phyloP scores from a whole-genome alignment of 2,113 vertebrate genomes.

The Plestiodon gilberti region DNA sequence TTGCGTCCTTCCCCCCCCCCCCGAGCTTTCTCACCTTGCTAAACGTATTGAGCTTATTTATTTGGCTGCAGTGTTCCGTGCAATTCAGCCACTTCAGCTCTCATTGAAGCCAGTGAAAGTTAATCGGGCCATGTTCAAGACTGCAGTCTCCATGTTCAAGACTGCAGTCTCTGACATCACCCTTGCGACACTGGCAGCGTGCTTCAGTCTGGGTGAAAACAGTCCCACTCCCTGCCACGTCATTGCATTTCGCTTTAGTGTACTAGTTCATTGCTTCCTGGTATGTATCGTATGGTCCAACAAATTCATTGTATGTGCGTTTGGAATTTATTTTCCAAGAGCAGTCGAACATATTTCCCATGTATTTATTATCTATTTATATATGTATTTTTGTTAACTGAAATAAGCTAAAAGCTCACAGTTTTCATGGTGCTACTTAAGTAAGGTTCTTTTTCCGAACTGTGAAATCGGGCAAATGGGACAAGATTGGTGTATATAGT shows the following conservation, averaged over 20 bases:
- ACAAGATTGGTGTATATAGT: neutral
- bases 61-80: neutral
- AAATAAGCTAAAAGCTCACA: conserved; percentile 45
- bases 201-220: conserved; percentile 27
- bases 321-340: conserved; percentile 34
- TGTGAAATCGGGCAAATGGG: conserved; percentile 29
- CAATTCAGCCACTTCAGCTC: neutral
- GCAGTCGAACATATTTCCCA: conserved; percentile 41
- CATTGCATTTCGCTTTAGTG: conserved; percentile 27
- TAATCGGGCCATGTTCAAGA: neutral
- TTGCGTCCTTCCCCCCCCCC: neutral
- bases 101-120: neutral
- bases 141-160: neutral
- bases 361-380: conserved; percentile 75
- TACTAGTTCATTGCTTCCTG: conserved; percentile 15
- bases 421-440: conserved; percentile 62
- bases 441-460: conserved; percentile 5
- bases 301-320: conserved; percentile 13
- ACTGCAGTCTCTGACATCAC: neutral
- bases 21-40: neutral
- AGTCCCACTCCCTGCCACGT: neutral
- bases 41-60: neutral
- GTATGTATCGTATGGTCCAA: neutral
- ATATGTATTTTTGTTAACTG: conserved; percentile 66
- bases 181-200: neutral